Evolutionary conservation across 2,113 vertebrate genomes (phyloP), one percentile per base, ranked within the genome.

Genomic region (Rhizomys pruinosus): DNA sequence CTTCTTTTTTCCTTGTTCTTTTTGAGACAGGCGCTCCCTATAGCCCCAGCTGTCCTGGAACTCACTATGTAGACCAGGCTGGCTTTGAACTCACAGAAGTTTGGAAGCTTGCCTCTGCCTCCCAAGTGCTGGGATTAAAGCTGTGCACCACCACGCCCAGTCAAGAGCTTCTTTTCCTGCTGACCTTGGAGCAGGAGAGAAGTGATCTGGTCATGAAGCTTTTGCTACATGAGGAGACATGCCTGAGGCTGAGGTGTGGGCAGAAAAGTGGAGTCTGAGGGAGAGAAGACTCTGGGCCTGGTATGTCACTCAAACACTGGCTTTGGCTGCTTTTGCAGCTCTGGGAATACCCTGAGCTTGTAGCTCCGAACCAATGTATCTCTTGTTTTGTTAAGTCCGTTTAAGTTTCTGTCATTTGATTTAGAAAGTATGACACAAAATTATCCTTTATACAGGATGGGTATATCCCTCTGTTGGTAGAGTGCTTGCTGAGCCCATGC

Each of bases 361-460:
- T 39, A 37, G 63, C 82, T 94, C 71, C 23, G n/a, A 44, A 61
- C 39, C 22, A 63, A 22, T 13, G 7, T 8, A 71, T 68, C 63
- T 42, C 37, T 32, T 66, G 66, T 72, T 47, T 90, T 90, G 39
- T 82, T 64, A 55, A 87, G 79, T 55, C 64, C 68, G 42, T 72
- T 82, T 91, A 63, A 4, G n/a, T 76, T 94, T 92, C 64, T 84
- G 22, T 86, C 57, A 52, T 87, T 92, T 93, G 44, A 13, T 84
- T 64, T 57, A 76, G 84, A 81, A 91, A 92, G 34, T 92, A 69
- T 86, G 79, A 79, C 69, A 34, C 2, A 20, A 44, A 93, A 72
- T 86, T 47, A 66, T 87, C 29, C 71, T 61, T 90, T 55, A n/a
- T 84, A 72, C 19, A 16, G n/a, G 34, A 23, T 37, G 34, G 34